A percentile compares a stretch with the other conserved stretches of the same genome.
Evolutionary conservation across 2,113 vertebrate genomes (phyloP).

Genomic region (Furnarius figulus): DNA sequence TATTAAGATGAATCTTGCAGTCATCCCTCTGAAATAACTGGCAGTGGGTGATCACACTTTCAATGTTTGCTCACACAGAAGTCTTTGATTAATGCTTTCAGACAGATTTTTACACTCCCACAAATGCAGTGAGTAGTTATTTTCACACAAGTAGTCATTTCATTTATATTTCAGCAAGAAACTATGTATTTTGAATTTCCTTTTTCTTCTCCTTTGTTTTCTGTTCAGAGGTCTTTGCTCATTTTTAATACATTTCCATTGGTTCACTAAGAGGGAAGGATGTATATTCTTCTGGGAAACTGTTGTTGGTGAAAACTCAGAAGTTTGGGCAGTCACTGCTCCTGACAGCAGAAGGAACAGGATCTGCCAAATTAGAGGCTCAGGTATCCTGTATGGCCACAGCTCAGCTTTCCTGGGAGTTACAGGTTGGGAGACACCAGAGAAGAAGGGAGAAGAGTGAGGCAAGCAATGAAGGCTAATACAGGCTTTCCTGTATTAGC

Average conservation of each 20-base stretch:
- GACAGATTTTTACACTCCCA: neutral
- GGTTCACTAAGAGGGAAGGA: neutral
- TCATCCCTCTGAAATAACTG: neutral
- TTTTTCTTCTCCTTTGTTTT: neutral
- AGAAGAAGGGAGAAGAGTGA: neutral
- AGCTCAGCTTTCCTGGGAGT: neutral
- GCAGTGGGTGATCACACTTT: constrained; percentile 5
- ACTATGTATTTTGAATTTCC: neutral
- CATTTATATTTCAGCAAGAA: neutral
- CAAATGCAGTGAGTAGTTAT: neutral
- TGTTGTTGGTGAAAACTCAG: neutral
- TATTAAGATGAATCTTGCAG: neutral
- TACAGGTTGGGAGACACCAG: neutral
- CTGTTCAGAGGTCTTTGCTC: neutral
- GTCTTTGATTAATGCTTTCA: neutral
- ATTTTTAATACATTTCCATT: neutral
- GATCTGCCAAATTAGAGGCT: neutral
- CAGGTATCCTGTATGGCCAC: neutral
- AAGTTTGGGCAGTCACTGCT: neutral
- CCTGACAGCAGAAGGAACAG: rapidly evolving
- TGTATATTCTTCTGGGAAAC: neutral
- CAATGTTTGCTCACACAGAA: neutral
- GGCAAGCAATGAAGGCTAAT: neutral
- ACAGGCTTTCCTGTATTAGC: neutral
- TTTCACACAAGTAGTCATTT: neutral